Evolutionary conservation across 1,140 invertebrate genomes (phyloP), one percentile per base, ranked within the genome.

Genomic region (Drosophila truncata): DNA sequence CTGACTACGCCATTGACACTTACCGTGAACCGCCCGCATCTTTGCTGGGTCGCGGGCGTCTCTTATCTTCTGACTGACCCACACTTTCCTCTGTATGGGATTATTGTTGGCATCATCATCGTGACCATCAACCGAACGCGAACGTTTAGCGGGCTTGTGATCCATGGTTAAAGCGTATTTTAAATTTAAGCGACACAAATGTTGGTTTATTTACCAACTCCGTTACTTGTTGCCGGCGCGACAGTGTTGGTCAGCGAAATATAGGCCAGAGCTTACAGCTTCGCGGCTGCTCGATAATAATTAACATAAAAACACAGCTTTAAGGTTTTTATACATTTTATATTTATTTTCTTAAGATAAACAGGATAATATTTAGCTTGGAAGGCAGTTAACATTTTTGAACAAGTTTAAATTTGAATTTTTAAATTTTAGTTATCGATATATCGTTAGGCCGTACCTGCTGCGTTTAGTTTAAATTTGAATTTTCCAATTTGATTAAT

Each of bases 1-100:
- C 27, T 33, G 1, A n/a, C 47, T 27, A 18, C 47, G 27, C n/a
- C 3, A 1, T 9, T 9, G 1, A 3, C 37, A 78, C 76, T 41
- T 31, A 92, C 91, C 86, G 14, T 92, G 81, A 4, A 92, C 62
- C 10, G 80, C 59, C 49, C 76, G 84, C 86, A 92, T 91, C 67
- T 91, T 92, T 1, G 62, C 57, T 0, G 61, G 49, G 39, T 92
- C 79, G 11, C 54, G 54, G 1, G 65, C 46, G n/a, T 92, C 86
- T 20, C 46, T 61, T 1, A 92, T 72, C 29, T 79, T 91, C 27
- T 92, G 72, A 44, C 65, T 92, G 0, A 92, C 81, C 39, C 62
- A 78, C 4, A 91, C 65, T 58, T 92, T 92, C 0, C 57, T 69
- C 35, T 92, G 91, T 3, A 65, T 52, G 4, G 62, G 35, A 50